These are phyloP conservation scores for Papilio polytes DNA, from an alignment of 1,140 invertebrate genomes.

Conservation along the genomic window DNA sequence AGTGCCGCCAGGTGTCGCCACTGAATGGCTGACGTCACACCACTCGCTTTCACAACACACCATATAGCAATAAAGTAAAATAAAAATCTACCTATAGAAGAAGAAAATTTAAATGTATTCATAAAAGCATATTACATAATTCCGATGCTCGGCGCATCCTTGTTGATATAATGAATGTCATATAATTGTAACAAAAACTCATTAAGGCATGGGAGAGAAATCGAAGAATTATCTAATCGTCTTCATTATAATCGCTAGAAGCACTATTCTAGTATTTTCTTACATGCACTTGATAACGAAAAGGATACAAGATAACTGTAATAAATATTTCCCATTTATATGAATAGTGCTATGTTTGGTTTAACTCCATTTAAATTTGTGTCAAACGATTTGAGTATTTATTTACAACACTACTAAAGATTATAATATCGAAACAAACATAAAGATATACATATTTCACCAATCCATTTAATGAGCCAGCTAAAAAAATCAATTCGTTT, in stretches of 20 bases:
- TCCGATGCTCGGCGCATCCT: neutral
- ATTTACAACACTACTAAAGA: too few species aligned
- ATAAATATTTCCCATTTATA: neutral
- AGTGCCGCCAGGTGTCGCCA: neutral
- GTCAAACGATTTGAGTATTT: too few species aligned
- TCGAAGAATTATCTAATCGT: neutral
- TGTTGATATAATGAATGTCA: neutral
- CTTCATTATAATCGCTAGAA: neutral
- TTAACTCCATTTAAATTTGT: too few species aligned
- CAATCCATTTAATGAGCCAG: too few species aligned
- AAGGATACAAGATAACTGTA: neutral
- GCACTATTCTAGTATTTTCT: neutral
- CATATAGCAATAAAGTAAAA: neutral
- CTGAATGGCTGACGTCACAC: neutral
- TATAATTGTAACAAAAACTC: neutral
- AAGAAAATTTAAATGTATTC: too few species aligned
- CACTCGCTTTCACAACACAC: neutral
- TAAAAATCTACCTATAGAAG: neutral
- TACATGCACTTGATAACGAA: neutral
- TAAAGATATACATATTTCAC: too few species aligned
- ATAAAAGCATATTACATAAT: neutral
- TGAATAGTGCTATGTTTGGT: neutral
- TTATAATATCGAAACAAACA: too few species aligned
- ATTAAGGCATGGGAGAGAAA: neutral
- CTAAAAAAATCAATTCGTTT: too few species aligned